Conservation (phyloP, 2,797 vertebrate genomes). For the Pangasius djambal region DNA sequence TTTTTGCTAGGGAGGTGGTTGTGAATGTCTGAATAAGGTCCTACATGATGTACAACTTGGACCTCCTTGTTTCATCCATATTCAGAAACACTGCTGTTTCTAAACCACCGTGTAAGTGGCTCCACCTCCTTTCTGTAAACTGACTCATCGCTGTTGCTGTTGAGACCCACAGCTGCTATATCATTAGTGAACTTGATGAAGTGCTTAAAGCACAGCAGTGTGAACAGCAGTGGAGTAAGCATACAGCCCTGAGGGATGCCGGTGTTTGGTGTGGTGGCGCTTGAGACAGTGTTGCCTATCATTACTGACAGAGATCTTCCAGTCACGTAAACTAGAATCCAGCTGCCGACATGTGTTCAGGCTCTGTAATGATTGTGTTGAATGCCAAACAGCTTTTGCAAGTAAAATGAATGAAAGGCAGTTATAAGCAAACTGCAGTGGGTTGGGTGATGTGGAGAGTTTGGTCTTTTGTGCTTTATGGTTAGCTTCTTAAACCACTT, state of each 20-base stretch:
- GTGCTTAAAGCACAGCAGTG: neutral
- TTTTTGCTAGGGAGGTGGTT: neutral
- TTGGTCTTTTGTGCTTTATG: neutral
- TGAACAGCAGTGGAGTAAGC: slow-evolving; percentile 15
- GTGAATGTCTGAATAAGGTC: neutral
- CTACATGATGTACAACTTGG: neutral
- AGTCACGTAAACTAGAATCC: neutral
- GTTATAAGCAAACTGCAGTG: neutral
- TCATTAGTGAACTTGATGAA: slow-evolving; percentile 23
- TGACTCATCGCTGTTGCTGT: neutral
- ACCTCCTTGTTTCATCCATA: slow-evolving; percentile 1
- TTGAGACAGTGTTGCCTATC: neutral
- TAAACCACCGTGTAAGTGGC: neutral
- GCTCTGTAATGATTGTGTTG: neutral
- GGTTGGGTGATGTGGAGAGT: neutral
- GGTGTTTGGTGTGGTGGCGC: neutral
- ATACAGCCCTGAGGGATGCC: slow-evolving; percentile 26
- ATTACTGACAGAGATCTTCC: neutral
- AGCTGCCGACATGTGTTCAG: neutral
- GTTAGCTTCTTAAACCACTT: neutral
- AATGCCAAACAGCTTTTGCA: neutral
- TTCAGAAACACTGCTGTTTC: neutral
- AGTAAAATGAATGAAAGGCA: neutral
- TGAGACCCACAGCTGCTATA: neutral
- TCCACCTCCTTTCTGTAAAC: neutral